Evolutionary conservation across 2,797 vertebrate species (phyloP).

Genomic region (Cyprinella venusta): DNA sequence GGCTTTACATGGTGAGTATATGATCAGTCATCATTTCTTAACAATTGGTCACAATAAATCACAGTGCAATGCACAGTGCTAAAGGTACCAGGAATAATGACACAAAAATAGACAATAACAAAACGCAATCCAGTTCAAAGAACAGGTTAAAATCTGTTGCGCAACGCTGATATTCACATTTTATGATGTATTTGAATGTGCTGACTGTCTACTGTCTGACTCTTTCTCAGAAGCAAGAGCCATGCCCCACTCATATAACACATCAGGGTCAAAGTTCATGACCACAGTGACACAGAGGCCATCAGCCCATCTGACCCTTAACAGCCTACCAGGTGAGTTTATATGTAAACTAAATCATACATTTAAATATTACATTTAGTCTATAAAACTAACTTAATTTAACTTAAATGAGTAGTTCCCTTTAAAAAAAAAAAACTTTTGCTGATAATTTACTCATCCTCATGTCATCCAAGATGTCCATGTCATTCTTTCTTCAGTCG

Average conservation of each 20-base stretch:
- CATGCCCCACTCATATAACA: conserved; percentile 77
- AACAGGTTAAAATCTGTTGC: background rate
- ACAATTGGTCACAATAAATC: background rate
- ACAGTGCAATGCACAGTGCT: background rate
- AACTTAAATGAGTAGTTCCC: no score
- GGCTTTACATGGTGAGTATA: conserved; percentile 78
- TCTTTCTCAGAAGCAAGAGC: conserved; percentile 74
- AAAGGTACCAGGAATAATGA: background rate
- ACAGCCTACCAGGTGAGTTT: conserved; percentile 69
- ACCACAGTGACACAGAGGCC: conserved; percentile 74
- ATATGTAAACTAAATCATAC: no score
- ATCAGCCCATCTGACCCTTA: conserved; percentile 84
- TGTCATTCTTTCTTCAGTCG: no score
- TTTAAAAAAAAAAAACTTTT: no score
- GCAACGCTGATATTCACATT: background rate
- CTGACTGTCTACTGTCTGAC: conserved; percentile 28
- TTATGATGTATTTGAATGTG: conserved; percentile 4
- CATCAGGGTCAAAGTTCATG: conserved; percentile 73
- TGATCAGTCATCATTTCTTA: background rate
- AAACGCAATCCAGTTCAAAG: background rate
- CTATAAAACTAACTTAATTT: no score
- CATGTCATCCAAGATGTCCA: no score
- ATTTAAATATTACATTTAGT: no score
- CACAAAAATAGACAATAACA: background rate
- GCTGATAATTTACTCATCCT: no score